Conservation (phyloP, 1,140 invertebrate species). For the Zophobas atratus region DNA sequence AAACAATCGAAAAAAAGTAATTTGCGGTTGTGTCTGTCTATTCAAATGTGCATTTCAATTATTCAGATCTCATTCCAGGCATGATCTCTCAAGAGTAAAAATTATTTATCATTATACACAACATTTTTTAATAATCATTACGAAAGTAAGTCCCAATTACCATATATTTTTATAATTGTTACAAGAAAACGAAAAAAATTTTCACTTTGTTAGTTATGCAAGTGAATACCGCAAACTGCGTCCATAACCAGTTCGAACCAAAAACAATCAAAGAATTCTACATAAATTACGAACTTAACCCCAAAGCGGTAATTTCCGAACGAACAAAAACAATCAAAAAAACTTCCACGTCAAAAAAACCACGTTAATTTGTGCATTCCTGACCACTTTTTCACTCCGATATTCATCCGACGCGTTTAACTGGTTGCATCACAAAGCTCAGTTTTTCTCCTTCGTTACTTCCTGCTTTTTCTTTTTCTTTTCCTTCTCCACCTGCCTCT, state of each 20-base stretch:
- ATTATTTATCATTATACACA: not conserved
- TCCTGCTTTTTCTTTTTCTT: not conserved
- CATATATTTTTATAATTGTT: not conserved
- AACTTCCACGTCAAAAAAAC: too few relatives aligned
- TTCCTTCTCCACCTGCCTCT: too few relatives aligned
- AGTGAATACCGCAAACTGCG: not conserved
- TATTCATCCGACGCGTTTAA: too few relatives aligned
- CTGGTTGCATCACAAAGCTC: too few relatives aligned
- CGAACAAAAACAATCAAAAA: too few relatives aligned
- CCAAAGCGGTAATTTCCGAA: too few relatives aligned
- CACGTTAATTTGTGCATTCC: not conserved
- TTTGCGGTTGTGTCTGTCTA: not conserved
- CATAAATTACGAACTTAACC: too few relatives aligned
- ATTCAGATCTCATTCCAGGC: not conserved
- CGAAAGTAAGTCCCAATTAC: not conserved
- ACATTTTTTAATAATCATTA: not conserved
- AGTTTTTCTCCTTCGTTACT: not conserved
- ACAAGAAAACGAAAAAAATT: not conserved
- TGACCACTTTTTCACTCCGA: not conserved
- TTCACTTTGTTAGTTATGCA: not conserved
- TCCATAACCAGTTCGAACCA: too few relatives aligned
- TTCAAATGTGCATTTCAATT: not conserved
- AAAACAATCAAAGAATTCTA: too few relatives aligned
- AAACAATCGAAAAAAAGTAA: not conserved
- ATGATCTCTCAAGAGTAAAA: slow-evolving; percentile 7